These are phyloP conservation scores for Trissolcus basalis DNA, from an alignment of 1,140 invertebrate genomes.

Conservation along the genomic window DNA sequence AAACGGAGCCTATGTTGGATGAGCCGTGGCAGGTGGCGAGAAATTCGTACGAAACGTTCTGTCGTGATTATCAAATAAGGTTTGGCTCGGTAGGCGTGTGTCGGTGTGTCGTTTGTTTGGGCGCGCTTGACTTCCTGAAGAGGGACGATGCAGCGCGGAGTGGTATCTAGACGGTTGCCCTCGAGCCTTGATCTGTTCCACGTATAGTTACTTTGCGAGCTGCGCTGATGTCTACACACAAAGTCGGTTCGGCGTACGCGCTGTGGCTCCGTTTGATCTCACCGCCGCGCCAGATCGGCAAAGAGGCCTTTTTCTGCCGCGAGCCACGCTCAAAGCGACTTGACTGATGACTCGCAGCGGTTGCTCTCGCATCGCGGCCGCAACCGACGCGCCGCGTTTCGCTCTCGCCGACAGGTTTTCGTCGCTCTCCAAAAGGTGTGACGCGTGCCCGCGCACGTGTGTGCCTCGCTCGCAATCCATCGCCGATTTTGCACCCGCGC, in stretches of 20 bases:
- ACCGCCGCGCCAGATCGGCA: slow-evolving; percentile 69
- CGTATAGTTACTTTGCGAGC: slow-evolving; percentile 49
- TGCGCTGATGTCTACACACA: slow-evolving; percentile 49
- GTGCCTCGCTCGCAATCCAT: slow-evolving; percentile 35
- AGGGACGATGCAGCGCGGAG: slow-evolving; percentile 10
- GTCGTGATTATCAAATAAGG: too few relatives aligned
- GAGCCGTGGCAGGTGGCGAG: too few relatives aligned
- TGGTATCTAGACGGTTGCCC: slow-evolving; percentile 40
- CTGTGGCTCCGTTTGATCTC: slow-evolving; percentile 66
- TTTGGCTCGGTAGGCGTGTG: not conserved
- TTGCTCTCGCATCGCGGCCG: slow-evolving; percentile 15
- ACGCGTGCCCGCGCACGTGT: slow-evolving; percentile 70
- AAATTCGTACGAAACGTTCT: too few relatives aligned
- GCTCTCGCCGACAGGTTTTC: slow-evolving; percentile 39
- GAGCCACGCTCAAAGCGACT: slow-evolving; percentile 67
- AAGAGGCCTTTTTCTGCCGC: slow-evolving; percentile 68
- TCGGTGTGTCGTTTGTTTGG: not conserved
- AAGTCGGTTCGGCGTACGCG: slow-evolving; percentile 61
- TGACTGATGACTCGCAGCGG: slow-evolving; percentile 70
- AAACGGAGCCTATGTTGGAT: too few relatives aligned
- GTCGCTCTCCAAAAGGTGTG: slow-evolving; percentile 61
- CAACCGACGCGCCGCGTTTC: not conserved
- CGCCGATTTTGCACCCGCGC: slow-evolving; percentile 33
- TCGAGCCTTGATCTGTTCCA: slow-evolving; percentile 54
- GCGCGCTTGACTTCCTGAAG: slow-evolving; percentile 32